A percentile compares a stretch with the other conserved stretches of the same genome.
phyloP scores from a whole-genome alignment of 2,888 invertebrate species.

The Malthinus seriepunctatus region DNA sequence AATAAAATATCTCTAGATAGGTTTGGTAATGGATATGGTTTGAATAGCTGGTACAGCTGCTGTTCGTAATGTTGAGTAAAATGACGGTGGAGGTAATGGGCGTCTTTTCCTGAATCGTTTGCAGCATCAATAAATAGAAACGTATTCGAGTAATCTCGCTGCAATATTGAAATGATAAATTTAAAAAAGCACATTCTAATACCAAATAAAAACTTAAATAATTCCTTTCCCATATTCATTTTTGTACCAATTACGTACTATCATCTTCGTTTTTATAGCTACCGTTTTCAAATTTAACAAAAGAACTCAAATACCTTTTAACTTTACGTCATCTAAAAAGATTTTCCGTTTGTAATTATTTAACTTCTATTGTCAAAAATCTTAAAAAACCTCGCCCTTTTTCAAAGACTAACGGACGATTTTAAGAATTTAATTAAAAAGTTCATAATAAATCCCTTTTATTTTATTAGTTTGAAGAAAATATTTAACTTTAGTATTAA shows the following conservation, averaged over 20 bases:
- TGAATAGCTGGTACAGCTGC: conserved; percentile 30
- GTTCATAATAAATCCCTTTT: not conserved
- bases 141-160: conserved; percentile 29
- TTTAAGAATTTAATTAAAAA: too few relatives aligned
- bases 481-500: not conserved
- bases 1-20: conserved; percentile 28
- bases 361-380: not conserved
- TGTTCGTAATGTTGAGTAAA: conserved; percentile 27
- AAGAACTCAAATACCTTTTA: not conserved
- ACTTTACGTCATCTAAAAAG: conserved; percentile 1
- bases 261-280: not conserved
- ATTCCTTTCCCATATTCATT: conserved; percentile 9
- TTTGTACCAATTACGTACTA: conserved; percentile 5
- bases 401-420: too few relatives aligned
- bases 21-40: conserved; percentile 30
- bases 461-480: not conserved
- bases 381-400: too few relatives aligned
- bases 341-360: not conserved
- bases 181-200: conserved; percentile 7
- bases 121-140: conserved; percentile 27
- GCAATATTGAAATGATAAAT: conserved; percentile 31
- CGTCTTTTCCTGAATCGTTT: conserved; percentile 28
- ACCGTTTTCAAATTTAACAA: not conserved
- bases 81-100: conserved; percentile 27
- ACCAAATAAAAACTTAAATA: conserved; percentile 17